These are phyloP conservation scores for Rhizomys pruinosus DNA, from an alignment of 2,113 vertebrate genomes.

Conservation along the genomic window DNA sequence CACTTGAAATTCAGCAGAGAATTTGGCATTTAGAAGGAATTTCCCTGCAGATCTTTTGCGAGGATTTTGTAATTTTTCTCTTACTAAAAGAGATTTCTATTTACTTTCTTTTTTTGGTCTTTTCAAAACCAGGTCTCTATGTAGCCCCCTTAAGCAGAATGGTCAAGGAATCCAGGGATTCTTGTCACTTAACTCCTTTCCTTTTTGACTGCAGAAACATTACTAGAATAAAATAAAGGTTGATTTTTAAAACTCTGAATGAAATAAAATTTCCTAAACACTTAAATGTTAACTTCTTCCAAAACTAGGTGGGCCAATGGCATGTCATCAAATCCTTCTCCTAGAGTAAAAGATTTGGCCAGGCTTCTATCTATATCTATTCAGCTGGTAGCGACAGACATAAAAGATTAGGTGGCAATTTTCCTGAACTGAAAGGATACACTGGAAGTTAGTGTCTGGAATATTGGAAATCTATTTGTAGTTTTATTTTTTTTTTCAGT, in stretches of 20 bases:
- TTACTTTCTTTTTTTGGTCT: too few species aligned
- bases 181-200: neutral
- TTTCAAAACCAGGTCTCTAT: too few species aligned
- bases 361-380: neutral
- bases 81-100: neutral
- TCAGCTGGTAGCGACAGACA: neutral
- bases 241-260: neutral
- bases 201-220: neutral
- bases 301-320: constrained; percentile 16
- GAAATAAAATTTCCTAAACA: constrained; percentile 18
- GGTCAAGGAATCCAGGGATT: neutral
- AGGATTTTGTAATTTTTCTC: constrained; percentile 55
- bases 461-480: neutral
- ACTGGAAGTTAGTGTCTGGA: neutral
- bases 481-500: constrained; percentile 7
- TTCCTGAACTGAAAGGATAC: neutral
- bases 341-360: constrained; percentile 4
- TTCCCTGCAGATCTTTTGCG: constrained; percentile 46
- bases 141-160: constrained; percentile 29
- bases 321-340: neutral
- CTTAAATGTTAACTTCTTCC: neutral
- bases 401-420: neutral
- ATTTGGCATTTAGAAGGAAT: constrained; percentile 55
- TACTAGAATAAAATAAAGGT: constrained; percentile 29
- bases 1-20: constrained; percentile 65